Conservation (phyloP, 2,113 vertebrate species). For the Cettia cetti region DNA sequence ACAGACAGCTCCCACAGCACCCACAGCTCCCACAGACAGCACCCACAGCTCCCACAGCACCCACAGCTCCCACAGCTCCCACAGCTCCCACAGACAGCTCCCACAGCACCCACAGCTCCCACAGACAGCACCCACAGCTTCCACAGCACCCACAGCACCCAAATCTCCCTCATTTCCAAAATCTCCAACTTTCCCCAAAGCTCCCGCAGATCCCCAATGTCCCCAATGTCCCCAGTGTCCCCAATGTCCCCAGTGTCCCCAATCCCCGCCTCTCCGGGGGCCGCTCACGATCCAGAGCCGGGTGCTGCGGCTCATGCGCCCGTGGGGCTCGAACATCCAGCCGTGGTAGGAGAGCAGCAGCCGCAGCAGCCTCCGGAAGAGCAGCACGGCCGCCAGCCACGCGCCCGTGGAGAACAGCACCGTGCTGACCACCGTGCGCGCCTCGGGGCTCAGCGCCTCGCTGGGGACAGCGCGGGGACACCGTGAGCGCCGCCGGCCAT, state of each 20-base stretch:
- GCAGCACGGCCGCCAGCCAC: slow-evolving; percentile 85
- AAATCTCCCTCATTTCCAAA: not conserved
- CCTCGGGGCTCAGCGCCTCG: not conserved
- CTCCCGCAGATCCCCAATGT: too few species aligned
- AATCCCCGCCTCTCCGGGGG: fast-evolving
- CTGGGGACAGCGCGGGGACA: not conserved
- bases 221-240: too few species aligned
- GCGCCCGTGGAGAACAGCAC: slow-evolving; percentile 85
- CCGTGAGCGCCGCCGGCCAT: too few species aligned
- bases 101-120: too few species aligned
- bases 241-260: too few species aligned
- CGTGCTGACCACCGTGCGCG: slow-evolving; percentile 74
- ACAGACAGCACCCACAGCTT: too few species aligned
- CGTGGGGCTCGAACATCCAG: slow-evolving; percentile 95
- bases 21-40: too few species aligned
- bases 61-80: too few species aligned
- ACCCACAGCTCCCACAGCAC: too few species aligned
- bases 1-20: not conserved
- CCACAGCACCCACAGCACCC: not conserved
- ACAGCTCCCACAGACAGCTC: too few species aligned
- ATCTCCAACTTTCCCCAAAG: not conserved
- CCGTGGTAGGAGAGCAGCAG: slow-evolving; percentile 90
- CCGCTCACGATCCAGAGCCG: slow-evolving; percentile 86
- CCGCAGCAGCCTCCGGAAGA: slow-evolving; percentile 84
- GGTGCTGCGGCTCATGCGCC: slow-evolving; percentile 80